Evolutionary conservation across 2,113 vertebrate species (phyloP), one percentile per base, ranked within the genome.

Genomic region (Xenopus borealis): DNA sequence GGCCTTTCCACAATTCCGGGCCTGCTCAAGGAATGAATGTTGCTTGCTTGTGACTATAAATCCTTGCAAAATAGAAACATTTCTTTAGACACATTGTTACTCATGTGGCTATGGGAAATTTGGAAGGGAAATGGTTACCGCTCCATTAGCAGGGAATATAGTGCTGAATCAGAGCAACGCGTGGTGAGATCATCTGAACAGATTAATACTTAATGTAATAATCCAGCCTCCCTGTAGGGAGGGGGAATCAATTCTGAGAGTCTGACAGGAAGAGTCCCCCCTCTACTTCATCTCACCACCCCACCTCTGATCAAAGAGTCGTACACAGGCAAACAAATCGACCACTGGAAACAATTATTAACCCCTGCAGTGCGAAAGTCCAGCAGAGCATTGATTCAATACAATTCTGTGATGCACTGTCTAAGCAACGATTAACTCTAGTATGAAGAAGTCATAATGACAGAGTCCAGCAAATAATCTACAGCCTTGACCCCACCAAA

Each of bases 141-240:
- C 66, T 69, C 73, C 73, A 76, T 75, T 75, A 75, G 72, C 72
- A 68, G 45, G 44, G 30, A 17, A 69, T 62, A 76, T 69, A 69
- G 46, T 76, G 73, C 73, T 76, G 73, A 76, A 69, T 76, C 73
- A 76, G 73, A 76, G 30, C 61, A 76, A 63, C 30, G 23, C 18
- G 17, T n/a, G 20, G 66, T 76, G 73, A 76, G 73, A 76, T 76
- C 73, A 76, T 76, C 73, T 63, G 66, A 69, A 69, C 58, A 76
- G 73, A 76, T 76, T 76, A 76, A 76, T 76, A 76, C 73, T 76
- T 76, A 76, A 76, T 69, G 73, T 76, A 69, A 76, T 75, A 75
- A 75, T 69, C 45, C 66, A 75, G 66, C 72, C 66, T 75, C 65
- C 55, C 72, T 67, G 57, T 44, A 58, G 57, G 61, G 66, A 52